Evolutionary conservation across 2,797 vertebrate genomes (phyloP).

Genomic region (Sebastes hubbsi): DNA sequence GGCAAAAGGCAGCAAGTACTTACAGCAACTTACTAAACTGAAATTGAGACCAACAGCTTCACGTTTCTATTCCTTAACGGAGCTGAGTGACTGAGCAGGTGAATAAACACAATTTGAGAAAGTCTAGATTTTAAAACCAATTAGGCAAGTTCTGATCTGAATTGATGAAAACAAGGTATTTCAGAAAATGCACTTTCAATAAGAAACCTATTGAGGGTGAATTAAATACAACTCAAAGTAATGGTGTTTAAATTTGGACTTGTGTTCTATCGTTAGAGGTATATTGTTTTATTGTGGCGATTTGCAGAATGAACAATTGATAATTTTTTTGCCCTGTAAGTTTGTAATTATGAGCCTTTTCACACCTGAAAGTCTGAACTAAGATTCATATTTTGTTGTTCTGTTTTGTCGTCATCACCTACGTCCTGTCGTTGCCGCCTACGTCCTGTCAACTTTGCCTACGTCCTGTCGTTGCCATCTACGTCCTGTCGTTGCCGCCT

Average conservation of each 20-base stretch:
- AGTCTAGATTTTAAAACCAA: not conserved
- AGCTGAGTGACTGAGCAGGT: not conserved
- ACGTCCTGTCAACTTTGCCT: too few relatives aligned
- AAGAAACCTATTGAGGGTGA: not conserved
- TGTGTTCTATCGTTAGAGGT: too few relatives aligned
- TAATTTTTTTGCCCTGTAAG: too few relatives aligned
- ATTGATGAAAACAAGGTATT: too few relatives aligned
- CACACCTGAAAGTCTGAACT: too few relatives aligned
- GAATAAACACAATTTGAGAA: not conserved
- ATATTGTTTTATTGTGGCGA: not conserved
- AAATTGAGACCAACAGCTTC: not conserved
- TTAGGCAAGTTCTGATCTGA: not conserved
- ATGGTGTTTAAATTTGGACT: not conserved
- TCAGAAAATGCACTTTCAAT: too few relatives aligned
- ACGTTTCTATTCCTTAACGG: not conserved
- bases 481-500: too few relatives aligned
- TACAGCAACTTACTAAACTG: not conserved
- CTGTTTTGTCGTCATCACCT: too few relatives aligned
- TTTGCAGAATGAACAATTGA: not conserved
- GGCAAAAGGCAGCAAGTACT: not conserved
- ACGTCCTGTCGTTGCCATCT: too few relatives aligned
- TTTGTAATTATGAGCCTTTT: too few relatives aligned
- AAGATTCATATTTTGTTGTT: too few relatives aligned
- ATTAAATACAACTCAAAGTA: not conserved
- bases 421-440: too few relatives aligned